Conservation (phyloP, 1,140 invertebrate species). For the Andricus grossulariae region DNA sequence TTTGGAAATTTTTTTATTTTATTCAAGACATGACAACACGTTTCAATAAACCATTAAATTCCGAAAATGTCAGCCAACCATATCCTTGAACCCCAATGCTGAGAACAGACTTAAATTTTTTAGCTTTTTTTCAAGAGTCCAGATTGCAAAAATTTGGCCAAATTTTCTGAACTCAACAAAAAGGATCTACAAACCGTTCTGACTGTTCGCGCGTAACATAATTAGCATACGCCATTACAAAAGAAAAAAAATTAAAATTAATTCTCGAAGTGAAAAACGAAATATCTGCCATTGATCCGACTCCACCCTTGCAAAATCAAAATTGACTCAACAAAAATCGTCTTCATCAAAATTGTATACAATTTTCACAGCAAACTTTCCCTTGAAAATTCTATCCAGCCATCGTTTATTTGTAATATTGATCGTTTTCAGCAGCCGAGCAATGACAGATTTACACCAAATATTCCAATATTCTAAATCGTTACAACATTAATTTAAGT, state of each 20-base stretch:
- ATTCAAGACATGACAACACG: slow-evolving; percentile 72
- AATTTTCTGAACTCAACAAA: slow-evolving; percentile 37
- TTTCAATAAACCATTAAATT: slow-evolving; percentile 72
- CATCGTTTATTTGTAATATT: no score
- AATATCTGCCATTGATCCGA: slow-evolving; percentile 61
- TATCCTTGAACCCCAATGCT: slow-evolving; percentile 57
- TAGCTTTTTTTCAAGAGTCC: no score
- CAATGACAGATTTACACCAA: slow-evolving; percentile 63
- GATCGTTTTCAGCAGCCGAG: slow-evolving; percentile 40
- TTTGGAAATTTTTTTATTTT: slow-evolving; percentile 55
- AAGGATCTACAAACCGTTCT: slow-evolving; percentile 57
- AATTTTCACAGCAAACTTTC: not conserved
- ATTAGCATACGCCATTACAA: slow-evolving; percentile 53
- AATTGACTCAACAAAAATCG: not conserved
- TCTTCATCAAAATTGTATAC: no score
- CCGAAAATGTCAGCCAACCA: slow-evolving; percentile 67
- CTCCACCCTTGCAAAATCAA: slow-evolving; percentile 40
- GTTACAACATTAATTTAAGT: slow-evolving; percentile 72
- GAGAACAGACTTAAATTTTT: slow-evolving; percentile 24
- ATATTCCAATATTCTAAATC: slow-evolving; percentile 67
- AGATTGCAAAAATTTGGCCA: no score
- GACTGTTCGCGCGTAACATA: slow-evolving; percentile 58
- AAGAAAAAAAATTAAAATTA: slow-evolving; percentile 59
- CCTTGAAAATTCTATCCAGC: slow-evolving; percentile 37
- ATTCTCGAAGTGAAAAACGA: slow-evolving; percentile 55